Evolutionary conservation across 2,113 vertebrate species (phyloP).

Genomic region (Spizaetus ornatus): DNA sequence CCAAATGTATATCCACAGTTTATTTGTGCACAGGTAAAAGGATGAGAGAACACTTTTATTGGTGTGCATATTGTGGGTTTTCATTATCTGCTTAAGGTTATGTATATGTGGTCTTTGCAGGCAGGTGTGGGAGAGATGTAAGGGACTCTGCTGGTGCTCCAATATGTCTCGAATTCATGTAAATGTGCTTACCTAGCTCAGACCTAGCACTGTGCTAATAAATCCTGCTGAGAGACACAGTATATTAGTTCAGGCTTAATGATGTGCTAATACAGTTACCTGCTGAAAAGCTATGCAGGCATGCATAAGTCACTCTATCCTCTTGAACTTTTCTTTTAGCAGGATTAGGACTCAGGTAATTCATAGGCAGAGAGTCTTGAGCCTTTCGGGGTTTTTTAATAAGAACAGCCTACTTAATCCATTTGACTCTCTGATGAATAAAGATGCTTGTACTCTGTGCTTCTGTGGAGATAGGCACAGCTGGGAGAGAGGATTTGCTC

Average conservation of each 20-base stretch:
- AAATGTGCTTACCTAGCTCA: neutral
- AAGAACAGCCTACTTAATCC: neutral
- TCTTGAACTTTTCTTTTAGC: neutral
- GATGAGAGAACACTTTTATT: neutral
- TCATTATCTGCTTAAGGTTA: neutral
- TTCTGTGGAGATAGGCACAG: neutral
- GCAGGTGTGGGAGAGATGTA: neutral
- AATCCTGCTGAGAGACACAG: neutral
- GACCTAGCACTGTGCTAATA: neutral
- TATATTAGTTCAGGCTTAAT: neutral
- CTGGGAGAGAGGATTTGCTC: neutral
- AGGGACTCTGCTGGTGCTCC: neutral
- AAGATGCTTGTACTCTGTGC: neutral
- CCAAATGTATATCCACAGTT: neutral
- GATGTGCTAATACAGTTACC: neutral
- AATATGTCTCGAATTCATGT: accelerated
- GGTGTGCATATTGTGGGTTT: neutral
- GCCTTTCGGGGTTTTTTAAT: neutral
- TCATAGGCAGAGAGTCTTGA: neutral
- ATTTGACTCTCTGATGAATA: neutral
- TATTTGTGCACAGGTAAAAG: neutral
- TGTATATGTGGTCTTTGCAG: neutral
- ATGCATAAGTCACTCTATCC: neutral
- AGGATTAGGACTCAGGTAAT: neutral
- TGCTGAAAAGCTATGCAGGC: neutral